Evolutionary conservation across 2,888 invertebrate genomes (phyloP).

Genomic region (Epistrophe grossulariae): DNA sequence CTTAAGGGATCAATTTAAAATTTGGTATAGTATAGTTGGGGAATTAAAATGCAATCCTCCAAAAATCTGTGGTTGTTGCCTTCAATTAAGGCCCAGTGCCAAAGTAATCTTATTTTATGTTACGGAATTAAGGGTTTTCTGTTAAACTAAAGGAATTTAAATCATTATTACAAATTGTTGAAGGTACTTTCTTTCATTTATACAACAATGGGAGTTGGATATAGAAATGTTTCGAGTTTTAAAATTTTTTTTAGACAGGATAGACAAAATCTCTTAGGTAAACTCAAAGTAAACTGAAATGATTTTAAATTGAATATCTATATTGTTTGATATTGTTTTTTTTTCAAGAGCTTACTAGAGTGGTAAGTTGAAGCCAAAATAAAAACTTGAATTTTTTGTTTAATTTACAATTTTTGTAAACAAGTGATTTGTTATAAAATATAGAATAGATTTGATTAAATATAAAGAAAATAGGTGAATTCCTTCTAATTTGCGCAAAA

Average conservation of each 20-base stretch:
- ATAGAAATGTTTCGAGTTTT: not conserved
- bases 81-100: slow-evolving; percentile 25
- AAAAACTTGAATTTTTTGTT: no score
- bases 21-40: not conserved
- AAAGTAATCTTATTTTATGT: slow-evolving; percentile 32
- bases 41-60: slow-evolving; percentile 29
- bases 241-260: not conserved
- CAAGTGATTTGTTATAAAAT: no score
- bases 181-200: not conserved
- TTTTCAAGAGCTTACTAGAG: not conserved
- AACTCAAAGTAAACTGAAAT: not conserved
- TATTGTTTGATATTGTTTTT: not conserved
- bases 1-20: slow-evolving; percentile 35
- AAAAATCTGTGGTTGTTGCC: slow-evolving; percentile 14
- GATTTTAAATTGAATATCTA: not conserved
- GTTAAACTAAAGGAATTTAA: slow-evolving; percentile 7
- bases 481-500: no score
- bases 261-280: not conserved
- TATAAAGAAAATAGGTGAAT: no score
- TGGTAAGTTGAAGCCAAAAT: no score
- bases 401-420: no score
- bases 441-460: no score
- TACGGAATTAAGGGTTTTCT: slow-evolving; percentile 18
- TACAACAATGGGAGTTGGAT: not conserved
- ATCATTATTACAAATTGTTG: not conserved